These are phyloP conservation scores for Mythimna loreyi DNA, from an alignment of 2,888 invertebrate genomes.

Conservation along the genomic window DNA sequence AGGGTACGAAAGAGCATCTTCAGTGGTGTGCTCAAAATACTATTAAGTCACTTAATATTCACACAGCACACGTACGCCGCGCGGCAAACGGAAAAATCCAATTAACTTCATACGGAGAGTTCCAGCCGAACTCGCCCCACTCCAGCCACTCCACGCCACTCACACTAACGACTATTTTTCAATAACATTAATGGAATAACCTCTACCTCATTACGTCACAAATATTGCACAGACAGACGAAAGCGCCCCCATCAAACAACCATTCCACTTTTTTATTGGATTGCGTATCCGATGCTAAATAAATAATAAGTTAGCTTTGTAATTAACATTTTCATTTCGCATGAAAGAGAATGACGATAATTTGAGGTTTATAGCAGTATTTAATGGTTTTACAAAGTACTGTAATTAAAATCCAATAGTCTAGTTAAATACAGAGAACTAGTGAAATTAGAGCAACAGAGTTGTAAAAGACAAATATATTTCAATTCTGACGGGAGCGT, in stretches of 20 bases:
- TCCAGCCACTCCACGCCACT: slow-evolving; percentile 72
- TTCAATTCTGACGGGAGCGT: slow-evolving; percentile 53
- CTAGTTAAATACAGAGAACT: slow-evolving; percentile 24
- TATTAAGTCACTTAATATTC: slow-evolving; percentile 85
- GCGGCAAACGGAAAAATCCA: slow-evolving; percentile 89
- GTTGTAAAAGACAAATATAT: slow-evolving; percentile 54
- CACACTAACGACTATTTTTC: slow-evolving; percentile 84
- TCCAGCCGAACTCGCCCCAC: slow-evolving; percentile 75
- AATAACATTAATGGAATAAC: slow-evolving; percentile 84
- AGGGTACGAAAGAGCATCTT: slow-evolving; percentile 60
- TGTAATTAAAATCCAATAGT: slow-evolving; percentile 30
- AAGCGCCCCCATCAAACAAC: slow-evolving; percentile 60
- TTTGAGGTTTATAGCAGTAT: neutral
- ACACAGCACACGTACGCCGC: slow-evolving; percentile 82
- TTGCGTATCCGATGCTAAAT: slow-evolving; percentile 56
- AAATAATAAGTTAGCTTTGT: slow-evolving; percentile 54
- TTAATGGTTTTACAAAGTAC: slow-evolving; percentile 8
- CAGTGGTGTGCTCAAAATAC: slow-evolving; percentile 75
- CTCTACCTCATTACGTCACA: slow-evolving; percentile 71
- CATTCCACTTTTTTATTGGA: slow-evolving; percentile 64
- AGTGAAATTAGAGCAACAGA: slow-evolving; percentile 29
- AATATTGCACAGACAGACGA: slow-evolving; percentile 62
- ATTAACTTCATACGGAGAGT: slow-evolving; percentile 87
- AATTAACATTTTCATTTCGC: slow-evolving; percentile 48
- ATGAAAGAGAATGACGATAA: neutral